Evolutionary conservation across 2,888 invertebrate genomes (phyloP).

Genomic region (Drosophila infuscata): DNA sequence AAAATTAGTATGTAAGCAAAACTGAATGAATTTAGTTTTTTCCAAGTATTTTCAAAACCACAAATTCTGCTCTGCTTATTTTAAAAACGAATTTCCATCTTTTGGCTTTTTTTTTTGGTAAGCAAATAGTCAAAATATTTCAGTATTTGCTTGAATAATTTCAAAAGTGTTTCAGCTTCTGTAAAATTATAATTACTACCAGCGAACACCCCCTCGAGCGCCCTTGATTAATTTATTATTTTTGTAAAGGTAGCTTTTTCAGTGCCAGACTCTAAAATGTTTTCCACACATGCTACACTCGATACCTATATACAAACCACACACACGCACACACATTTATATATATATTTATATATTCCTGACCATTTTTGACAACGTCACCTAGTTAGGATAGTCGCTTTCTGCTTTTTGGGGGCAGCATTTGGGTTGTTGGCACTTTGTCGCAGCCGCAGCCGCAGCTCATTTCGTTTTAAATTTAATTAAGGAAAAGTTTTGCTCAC

Average conservation of each 20-base stretch:
- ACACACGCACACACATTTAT: background rate
- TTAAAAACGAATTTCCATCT: background rate
- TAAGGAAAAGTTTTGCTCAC: constrained; percentile 69
- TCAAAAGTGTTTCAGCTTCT: background rate
- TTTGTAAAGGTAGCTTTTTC: constrained; percentile 1
- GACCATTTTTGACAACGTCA: constrained; percentile 37
- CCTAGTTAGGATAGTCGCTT: constrained; percentile 25
- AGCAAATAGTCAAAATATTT: background rate
- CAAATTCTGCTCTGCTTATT: background rate
- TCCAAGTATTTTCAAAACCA: background rate
- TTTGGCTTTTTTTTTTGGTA: background rate
- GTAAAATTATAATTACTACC: background rate
- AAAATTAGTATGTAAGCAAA: background rate
- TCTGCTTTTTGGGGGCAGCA: constrained; percentile 20
- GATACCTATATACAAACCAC: background rate
- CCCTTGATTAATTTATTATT: background rate
- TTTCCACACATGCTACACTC: background rate
- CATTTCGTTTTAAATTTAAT: constrained; percentile 79
- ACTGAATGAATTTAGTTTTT: background rate
- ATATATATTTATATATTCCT: constrained; percentile 13
- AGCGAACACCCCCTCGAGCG: background rate
- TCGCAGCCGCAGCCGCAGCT: constrained; percentile 62
- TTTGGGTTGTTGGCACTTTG: constrained; percentile 10
- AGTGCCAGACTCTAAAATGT: background rate
- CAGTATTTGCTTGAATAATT: background rate